Evolutionary conservation across 2,113 vertebrate species (phyloP).

Genomic region (Thunnus thynnus): DNA sequence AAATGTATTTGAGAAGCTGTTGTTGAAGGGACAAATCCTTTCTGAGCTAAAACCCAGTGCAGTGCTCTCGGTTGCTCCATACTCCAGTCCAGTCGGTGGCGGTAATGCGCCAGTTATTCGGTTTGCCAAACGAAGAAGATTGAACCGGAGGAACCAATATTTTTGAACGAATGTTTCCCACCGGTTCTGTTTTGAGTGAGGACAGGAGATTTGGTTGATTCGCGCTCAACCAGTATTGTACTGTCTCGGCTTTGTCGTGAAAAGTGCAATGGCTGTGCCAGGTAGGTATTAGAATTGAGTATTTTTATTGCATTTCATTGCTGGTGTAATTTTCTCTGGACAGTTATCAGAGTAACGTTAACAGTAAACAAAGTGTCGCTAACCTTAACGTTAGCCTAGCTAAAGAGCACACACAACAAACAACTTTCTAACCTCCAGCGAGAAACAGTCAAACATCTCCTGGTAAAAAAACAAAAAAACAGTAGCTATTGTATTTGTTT

Average conservation of each 20-base stretch:
- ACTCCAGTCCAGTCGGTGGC: conserved; percentile 53
- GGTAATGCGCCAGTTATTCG: background rate
- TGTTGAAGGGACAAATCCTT: background rate
- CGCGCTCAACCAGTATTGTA: background rate
- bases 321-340: background rate
- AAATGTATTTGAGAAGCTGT: background rate
- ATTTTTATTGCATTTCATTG: background rate
- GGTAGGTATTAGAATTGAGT: conserved; percentile 34
- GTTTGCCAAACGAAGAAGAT: background rate
- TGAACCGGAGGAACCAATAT: conserved; percentile 26
- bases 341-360: too few relatives aligned
- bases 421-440: background rate
- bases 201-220: background rate
- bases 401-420: background rate
- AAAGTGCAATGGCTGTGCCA: conserved; percentile 54
- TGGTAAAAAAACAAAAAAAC: background rate
- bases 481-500: too few relatives aligned
- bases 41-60: too few relatives aligned
- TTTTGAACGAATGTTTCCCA: conserved; percentile 55
- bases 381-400: background rate
- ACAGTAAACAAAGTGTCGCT: background rate
- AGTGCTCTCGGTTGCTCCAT: accelerated
- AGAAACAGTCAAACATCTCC: background rate
- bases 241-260: background rate
- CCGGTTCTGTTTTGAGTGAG: conserved; percentile 60